These are phyloP conservation scores for Chrysodeixis includens DNA, from an alignment of 2,888 invertebrate genomes.

Conservation along the genomic window DNA sequence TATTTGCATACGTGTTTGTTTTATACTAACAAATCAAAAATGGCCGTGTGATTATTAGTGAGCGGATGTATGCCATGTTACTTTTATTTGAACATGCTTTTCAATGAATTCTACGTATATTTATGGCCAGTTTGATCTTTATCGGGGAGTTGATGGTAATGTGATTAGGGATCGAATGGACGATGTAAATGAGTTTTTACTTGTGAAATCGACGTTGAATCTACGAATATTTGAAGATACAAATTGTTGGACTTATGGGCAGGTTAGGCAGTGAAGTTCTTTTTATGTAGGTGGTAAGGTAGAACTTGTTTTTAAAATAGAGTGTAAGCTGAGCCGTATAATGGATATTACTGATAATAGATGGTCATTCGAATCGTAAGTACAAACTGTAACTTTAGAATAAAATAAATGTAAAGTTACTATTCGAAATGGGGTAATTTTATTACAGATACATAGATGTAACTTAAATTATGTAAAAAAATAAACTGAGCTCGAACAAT, in stretches of 20 bases:
- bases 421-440: no score
- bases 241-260: not conserved
- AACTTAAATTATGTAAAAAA: not conserved
- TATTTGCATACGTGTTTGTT: conserved; percentile 85
- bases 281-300: not conserved
- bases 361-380: no score
- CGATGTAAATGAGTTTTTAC: conserved; percentile 19
- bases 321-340: not conserved
- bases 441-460: no score
- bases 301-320: not conserved
- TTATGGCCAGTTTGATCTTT: conserved; percentile 45
- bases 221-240: not conserved
- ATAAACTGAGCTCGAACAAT: not conserved
- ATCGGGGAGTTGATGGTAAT: conserved; percentile 31
- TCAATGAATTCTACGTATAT: conserved; percentile 41
- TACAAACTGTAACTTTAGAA: no score
- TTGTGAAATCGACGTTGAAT: conserved; percentile 17
- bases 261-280: not conserved
- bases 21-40: conserved; percentile 79
- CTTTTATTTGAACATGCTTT: conserved; percentile 46
- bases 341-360: no score
- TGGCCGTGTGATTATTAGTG: conserved; percentile 62
- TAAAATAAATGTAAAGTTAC: no score
- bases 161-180: conserved; percentile 25
- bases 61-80: conserved; percentile 51